Conservation (phyloP, 2,888 invertebrate genomes). For the Cordilura impudica region DNA sequence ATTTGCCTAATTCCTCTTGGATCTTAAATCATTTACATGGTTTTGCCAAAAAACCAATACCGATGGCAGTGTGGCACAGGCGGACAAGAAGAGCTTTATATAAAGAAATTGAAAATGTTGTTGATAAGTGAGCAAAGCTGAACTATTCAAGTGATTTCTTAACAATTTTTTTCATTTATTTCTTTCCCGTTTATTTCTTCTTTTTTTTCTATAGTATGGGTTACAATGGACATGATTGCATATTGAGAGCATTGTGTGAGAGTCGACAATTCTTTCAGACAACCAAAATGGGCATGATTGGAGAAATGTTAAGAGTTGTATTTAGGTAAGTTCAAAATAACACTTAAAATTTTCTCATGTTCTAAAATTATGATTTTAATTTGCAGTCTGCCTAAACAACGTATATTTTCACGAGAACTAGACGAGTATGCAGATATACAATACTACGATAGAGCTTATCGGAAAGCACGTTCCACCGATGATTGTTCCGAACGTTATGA, state of each 20-base stretch:
- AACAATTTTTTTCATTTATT: neutral
- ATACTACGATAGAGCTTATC: slow-evolving; percentile 84
- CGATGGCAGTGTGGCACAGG: slow-evolving; percentile 79
- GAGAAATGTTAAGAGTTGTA: slow-evolving; percentile 84
- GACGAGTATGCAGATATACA: slow-evolving; percentile 83
- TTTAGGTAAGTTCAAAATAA: slow-evolving; percentile 81
- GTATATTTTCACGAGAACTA: slow-evolving; percentile 82
- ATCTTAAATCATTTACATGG: slow-evolving; percentile 76
- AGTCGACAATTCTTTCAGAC: slow-evolving; percentile 83
- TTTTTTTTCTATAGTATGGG: slow-evolving; percentile 83
- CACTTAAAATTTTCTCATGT: neutral
- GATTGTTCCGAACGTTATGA: slow-evolving; percentile 80
- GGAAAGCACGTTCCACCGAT: slow-evolving; percentile 76
- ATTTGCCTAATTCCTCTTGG: slow-evolving; percentile 81
- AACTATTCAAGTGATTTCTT: neutral
- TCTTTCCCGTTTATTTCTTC: neutral
- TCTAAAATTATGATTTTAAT: neutral
- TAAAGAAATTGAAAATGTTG: slow-evolving; percentile 77
- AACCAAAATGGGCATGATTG: slow-evolving; percentile 82
- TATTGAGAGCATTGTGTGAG: slow-evolving; percentile 86
- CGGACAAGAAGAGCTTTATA: slow-evolving; percentile 73
- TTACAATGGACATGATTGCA: slow-evolving; percentile 85
- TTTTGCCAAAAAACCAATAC: slow-evolving; percentile 67
- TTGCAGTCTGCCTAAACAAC: slow-evolving; percentile 83
- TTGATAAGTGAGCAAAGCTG: slow-evolving; percentile 81